Base-by-base conservation (phyloP, 2,113 vertebrate genomes). In the Siniperca chuatsi region DNA sequence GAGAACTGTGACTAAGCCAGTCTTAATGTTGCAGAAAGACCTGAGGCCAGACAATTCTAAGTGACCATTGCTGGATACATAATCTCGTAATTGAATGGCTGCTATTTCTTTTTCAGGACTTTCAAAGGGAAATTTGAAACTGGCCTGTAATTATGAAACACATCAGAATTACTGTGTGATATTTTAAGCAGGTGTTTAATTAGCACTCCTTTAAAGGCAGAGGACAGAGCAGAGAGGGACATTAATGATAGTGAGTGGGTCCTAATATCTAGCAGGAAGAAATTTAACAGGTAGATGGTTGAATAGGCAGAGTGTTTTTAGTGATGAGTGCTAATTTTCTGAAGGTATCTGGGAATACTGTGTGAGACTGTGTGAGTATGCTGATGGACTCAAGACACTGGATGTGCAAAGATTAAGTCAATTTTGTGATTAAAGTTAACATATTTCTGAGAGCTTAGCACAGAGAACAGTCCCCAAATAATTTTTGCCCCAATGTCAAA, bases 111-210 rank as follows among this genome's bases (percentile, higher is more conserved):
- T 79, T 78, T 46, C 42, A 40, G 35, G 58, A 52, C 60, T 54
- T 82, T 64, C 40, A 78, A 57, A 75, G 25, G 8, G 37, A 52
- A 16, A 58, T 73, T 76, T 77, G 64, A 85, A 84, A 75, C 44
- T n/a, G 50, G 58, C 42, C 76, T 77, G 57, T 87, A 76, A 83
- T 89, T 79, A 84, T 82, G 66, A 89, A 83, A 82, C 76, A 62
- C 80, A 83, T 81, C 64, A 65, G 62, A 87, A 85, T 78, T 60
- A 81, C 60, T 35, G 33, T 78, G 73, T 50, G 68, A 71, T 89
- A 84, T 85, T 89, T 81, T 75, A 70, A 86, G 82, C 87, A 83
- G 85, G 78, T 89, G 81, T 78, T 91, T 80, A 85, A 87, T 87
- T 91, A 75, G 16, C 66, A 58, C 67, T 73, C 60, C 60, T 91